Base-by-base conservation (phyloP, 2,113 vertebrate species). In the Perca flavescens region DNA sequence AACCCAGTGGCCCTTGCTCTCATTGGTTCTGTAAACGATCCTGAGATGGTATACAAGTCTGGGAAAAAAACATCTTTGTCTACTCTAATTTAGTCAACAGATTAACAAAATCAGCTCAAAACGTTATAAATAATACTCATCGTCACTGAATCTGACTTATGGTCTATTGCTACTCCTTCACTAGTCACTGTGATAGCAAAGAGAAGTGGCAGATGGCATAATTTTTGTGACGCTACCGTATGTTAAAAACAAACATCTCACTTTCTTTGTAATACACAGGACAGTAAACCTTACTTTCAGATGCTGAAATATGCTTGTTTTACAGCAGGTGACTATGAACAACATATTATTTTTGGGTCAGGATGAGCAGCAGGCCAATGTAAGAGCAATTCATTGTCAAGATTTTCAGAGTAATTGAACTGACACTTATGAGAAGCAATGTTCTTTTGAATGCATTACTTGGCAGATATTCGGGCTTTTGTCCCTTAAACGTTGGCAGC, bases 381-480 rank as follows among this genome's bases (percentile, higher is more conserved):
- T 94, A 95, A 95, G 96, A 97, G 95, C 96, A 97, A 95, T 95
- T 96, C 95, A 96, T 96, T 96, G 95, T 97, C 96, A 97, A 95
- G 96, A 95, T 95, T 97, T 97, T 96, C 95, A 96, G 95, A 95
- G 94, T 96, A 97, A 97, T 96, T 98, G 96, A 97, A 97, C 95
- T 97, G 96, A 98, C 96, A 97, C 96, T 98, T 96, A 98, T 97
- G 96, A 96, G 96, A 97, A 97, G 97, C 97, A 97, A 96, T 97
- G 97, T 94, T 96, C 95, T 96, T 96, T 98, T 97, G 96, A 97
- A 97, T 94, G 94, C 96, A 96, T 97, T 97, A 97, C 96, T 97
- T 97, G 97, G 97, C 97, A 97, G 96, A 98, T 97, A 97, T 96
- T 96, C 96, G 28, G 94, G 94, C 96, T 96, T 97, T 95, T 96